Evolutionary conservation across 2,797 vertebrate species (phyloP).

Genomic region (Lutjanus campechanus): DNA sequence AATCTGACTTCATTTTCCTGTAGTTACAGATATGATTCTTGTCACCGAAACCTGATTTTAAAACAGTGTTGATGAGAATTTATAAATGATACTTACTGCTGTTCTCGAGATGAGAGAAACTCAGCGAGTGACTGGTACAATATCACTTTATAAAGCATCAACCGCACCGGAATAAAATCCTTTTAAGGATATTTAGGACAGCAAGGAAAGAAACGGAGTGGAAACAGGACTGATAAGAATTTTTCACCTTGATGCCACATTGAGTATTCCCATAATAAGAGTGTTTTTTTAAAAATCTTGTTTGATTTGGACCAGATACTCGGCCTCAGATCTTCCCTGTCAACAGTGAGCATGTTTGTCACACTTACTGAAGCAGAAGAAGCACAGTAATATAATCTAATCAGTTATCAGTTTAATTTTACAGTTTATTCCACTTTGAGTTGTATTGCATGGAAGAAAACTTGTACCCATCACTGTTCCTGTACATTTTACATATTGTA

Average conservation of each 20-base stretch:
- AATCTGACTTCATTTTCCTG: background rate
- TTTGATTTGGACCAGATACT: background rate
- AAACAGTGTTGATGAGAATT: background rate
- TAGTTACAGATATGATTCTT: background rate
- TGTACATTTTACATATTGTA: background rate
- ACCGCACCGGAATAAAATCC: background rate
- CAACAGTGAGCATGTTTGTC: background rate
- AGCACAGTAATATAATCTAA: background rate
- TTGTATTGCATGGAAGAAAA: no score
- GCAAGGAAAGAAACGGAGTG: background rate
- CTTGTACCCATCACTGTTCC: background rate
- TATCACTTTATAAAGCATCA: conserved; percentile 23
- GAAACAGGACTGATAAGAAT: conserved; percentile 32
- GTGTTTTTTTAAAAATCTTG: background rate
- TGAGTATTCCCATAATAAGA: conserved; percentile 25
- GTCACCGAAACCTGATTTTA: background rate
- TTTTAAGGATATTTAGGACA: conserved; percentile 5
- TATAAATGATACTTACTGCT: conserved; percentile 13
- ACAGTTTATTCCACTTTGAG: no score
- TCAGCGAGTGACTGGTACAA: accelerated
- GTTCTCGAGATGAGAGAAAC: background rate
- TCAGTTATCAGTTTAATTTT: background rate
- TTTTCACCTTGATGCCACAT: conserved; percentile 48
- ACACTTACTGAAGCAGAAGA: background rate
- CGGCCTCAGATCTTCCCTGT: background rate